Conservation (phyloP, 1,140 invertebrate species). For the Brachionus angularis region DNA sequence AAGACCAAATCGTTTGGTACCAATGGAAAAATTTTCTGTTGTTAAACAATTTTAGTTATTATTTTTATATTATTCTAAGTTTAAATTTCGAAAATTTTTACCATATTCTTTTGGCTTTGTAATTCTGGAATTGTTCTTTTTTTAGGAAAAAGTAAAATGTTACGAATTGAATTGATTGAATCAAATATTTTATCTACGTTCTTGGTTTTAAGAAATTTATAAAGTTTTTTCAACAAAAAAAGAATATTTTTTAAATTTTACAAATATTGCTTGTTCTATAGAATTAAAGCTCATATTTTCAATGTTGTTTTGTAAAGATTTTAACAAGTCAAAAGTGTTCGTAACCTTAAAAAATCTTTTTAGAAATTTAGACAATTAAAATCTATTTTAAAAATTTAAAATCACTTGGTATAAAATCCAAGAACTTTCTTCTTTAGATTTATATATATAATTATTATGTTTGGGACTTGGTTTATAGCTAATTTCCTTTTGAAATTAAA, state of each 20-base stretch:
- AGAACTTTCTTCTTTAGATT: conserved; percentile 26
- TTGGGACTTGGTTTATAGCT: neutral
- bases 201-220: neutral
- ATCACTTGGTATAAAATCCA: conserved; percentile 40
- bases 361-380: neutral
- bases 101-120: conserved; percentile 44
- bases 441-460: conserved; percentile 40
- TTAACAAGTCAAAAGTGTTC: conserved; percentile 29
- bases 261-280: conserved; percentile 22
- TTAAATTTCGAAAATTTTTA: neutral
- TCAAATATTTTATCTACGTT: conserved; percentile 30
- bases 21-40: conserved; percentile 41
- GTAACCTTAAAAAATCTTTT: neutral
- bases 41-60: neutral
- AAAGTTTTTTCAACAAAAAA: neutral
- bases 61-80: neutral
- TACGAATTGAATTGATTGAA: conserved; percentile 10
- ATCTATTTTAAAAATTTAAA: neutral
- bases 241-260: neutral
- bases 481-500: conserved; percentile 7
- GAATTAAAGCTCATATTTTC: conserved; percentile 1
- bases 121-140: conserved; percentile 23
- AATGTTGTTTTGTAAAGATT: conserved; percentile 9
- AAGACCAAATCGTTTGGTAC: conserved; percentile 43
- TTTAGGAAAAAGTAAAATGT: conserved; percentile 34